Conservation (phyloP, 1,140 invertebrate species). For the Drosophila chauvacae region DNA sequence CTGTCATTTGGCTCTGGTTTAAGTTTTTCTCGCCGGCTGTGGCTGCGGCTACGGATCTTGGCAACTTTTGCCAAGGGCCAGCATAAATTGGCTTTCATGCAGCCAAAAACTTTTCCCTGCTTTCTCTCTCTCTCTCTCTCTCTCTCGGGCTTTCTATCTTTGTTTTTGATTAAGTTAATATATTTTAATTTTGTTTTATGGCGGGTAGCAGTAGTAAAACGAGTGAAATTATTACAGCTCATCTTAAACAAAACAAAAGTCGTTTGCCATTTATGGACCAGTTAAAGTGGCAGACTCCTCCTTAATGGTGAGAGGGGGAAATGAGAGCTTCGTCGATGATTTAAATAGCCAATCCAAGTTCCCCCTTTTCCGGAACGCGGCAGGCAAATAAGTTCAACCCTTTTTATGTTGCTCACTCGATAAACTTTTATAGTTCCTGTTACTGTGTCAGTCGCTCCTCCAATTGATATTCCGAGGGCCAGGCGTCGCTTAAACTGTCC, state of each 20-base stretch:
- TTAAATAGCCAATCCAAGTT: conserved; percentile 42
- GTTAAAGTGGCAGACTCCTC: conserved; percentile 14
- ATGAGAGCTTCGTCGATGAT: conserved; percentile 25
- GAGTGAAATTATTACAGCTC: conserved; percentile 45
- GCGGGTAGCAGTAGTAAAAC: conserved; percentile 34
- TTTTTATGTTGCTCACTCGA: conserved; percentile 65
- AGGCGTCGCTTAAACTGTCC: conserved; percentile 56
- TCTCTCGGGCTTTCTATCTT: background rate
- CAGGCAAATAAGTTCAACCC: conserved; percentile 41
- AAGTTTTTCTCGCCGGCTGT: conserved; percentile 36
- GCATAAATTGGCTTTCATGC: conserved; percentile 46
- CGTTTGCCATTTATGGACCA: conserved; percentile 34
- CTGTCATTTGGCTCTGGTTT: conserved; percentile 74
- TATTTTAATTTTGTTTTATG: conserved; percentile 57
- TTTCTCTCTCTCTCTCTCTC: background rate
- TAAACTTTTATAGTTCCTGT: conserved; percentile 57
- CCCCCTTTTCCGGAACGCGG: background rate
- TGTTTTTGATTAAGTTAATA: conserved; percentile 50
- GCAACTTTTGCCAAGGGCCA: conserved; percentile 42
- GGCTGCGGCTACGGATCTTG: conserved; percentile 27
- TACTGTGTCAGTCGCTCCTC: conserved; percentile 1
- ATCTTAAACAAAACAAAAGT: conserved; percentile 46
- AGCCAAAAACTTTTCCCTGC: conserved; percentile 40
- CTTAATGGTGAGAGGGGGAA: background rate
- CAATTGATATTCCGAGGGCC: conserved; percentile 16